These are phyloP conservation scores for Nasonia longicornis DNA, from an alignment of 1,140 invertebrate genomes.

Conservation along the genomic window DNA sequence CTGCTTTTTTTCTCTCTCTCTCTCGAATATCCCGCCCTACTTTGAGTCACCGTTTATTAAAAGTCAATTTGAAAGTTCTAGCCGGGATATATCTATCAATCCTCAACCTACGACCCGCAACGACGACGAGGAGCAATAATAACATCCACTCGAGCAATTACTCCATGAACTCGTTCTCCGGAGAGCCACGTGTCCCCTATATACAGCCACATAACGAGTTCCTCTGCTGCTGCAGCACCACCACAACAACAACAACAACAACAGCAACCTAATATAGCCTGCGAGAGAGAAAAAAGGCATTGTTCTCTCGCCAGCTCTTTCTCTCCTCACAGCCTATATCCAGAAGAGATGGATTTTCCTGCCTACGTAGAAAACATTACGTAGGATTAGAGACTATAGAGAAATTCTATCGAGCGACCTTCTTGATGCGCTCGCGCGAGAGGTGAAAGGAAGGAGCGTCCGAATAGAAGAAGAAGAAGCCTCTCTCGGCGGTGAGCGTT, in stretches of 20 bases:
- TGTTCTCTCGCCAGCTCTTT: not conserved
- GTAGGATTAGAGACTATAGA: constrained; percentile 42
- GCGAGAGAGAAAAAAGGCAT: not conserved
- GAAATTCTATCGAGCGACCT: constrained; percentile 45
- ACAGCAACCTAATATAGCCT: not conserved
- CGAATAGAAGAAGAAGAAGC: constrained; percentile 7
- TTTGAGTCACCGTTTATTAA: too few relatives aligned
- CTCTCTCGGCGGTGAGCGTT: constrained; percentile 1
- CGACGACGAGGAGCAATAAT: not conserved
- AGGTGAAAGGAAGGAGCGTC: constrained; percentile 41
- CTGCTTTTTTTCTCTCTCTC: too few relatives aligned
- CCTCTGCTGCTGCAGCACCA: not conserved
- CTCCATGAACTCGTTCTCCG: constrained; percentile 3
- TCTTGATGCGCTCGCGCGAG: constrained; percentile 37
- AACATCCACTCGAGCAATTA: not conserved
- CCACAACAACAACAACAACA: not conserved
- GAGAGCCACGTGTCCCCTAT: not conserved
- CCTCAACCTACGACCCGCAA: not conserved
- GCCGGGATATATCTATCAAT: not conserved
- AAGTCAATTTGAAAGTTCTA: too few relatives aligned
- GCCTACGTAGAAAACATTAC: constrained; percentile 27
- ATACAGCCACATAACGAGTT: not conserved
- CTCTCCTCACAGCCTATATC: not conserved
- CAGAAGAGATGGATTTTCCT: not conserved
- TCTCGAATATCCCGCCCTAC: too few relatives aligned